phyloP scores from a whole-genome alignment of 2,888 invertebrate genomes.

The Bellardia pandia region DNA sequence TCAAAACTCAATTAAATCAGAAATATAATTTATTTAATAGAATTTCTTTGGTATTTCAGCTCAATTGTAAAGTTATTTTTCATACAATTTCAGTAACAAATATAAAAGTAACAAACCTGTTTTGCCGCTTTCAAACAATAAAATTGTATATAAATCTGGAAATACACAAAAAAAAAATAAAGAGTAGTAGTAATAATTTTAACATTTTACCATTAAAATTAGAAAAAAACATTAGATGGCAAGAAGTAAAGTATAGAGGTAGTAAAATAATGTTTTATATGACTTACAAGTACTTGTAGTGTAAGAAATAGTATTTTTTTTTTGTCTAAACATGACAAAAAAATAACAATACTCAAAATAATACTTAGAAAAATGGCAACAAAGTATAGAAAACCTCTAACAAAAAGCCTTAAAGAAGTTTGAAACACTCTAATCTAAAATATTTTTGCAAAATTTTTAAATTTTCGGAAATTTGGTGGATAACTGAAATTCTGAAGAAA shows the following conservation, averaged over 20 bases:
- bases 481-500: no score
- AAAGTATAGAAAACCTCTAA: no score
- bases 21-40: conserved; percentile 27
- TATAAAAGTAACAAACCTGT: conserved; percentile 60
- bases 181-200: conserved; percentile 42
- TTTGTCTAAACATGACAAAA: conserved; percentile 26
- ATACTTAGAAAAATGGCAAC: background rate
- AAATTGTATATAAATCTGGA: conserved; percentile 57
- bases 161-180: conserved; percentile 30
- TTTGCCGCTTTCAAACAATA: conserved; percentile 64
- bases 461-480: no score
- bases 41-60: conserved; percentile 27
- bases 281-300: background rate
- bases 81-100: background rate
- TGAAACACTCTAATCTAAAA: no score
- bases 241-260: background rate
- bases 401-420: no score
- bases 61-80: conserved; percentile 18
- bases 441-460: no score
- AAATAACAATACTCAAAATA: background rate
- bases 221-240: background rate
- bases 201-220: conserved; percentile 42
- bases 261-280: conserved; percentile 16
- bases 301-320: background rate
- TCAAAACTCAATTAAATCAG: conserved; percentile 55